Percentiles rank a stretch among this genome's conserved stretches.
Evolutionary conservation across 2,113 vertebrate species (phyloP).

Genomic region (Scolopax mira): DNA sequence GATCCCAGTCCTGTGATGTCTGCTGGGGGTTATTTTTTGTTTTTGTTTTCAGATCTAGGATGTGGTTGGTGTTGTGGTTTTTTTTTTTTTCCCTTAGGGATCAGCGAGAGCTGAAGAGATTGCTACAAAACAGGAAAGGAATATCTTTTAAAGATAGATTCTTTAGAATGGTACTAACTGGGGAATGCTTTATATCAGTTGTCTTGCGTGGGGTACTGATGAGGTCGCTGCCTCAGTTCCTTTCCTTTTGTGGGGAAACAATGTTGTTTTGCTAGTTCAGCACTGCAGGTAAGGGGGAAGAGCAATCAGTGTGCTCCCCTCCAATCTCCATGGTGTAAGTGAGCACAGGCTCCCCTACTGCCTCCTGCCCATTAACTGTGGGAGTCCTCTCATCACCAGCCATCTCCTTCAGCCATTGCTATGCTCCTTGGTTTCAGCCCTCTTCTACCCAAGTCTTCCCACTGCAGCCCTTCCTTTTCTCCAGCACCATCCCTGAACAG

Average conservation of each 20-base stretch:
- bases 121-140: conserved; percentile 10
- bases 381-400: not conserved
- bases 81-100: not conserved
- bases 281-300: not conserved
- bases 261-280: not conserved
- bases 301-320: not conserved
- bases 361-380: not conserved
- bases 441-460: not conserved
- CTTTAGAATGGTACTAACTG: not conserved
- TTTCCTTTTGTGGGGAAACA: not conserved
- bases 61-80: not conserved
- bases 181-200: not conserved
- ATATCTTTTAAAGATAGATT: not conserved
- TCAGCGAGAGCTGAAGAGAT: conserved; percentile 25
- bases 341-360: not conserved
- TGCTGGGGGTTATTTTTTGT: conserved; percentile 47
- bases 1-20: conserved; percentile 68
- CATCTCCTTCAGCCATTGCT: not conserved
- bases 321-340: accelerated
- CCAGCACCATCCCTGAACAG: not conserved
- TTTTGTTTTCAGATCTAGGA: conserved; percentile 46
- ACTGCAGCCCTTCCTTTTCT: not conserved
- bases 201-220: not conserved
- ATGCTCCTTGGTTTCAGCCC: not conserved
- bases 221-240: not conserved